Percentiles rank a stretch among this genome's conserved stretches.
These are phyloP conservation scores for Copidosoma floridanum DNA, from an alignment of 1,140 invertebrate genomes.

Conservation along the genomic window DNA sequence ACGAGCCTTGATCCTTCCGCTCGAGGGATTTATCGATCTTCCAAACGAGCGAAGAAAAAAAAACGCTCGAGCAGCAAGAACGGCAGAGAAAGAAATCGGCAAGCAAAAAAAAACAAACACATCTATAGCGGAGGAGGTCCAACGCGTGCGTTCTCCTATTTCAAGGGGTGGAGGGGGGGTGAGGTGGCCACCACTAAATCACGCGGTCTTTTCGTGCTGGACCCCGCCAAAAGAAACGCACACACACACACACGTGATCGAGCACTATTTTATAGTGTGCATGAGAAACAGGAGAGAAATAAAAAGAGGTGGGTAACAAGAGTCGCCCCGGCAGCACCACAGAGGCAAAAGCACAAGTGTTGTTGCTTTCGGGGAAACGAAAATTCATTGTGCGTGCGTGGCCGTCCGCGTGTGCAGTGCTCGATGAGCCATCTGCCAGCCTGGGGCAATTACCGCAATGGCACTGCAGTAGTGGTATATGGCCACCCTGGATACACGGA, in stretches of 20 bases:
- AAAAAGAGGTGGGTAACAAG: no score
- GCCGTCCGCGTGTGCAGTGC: neutral
- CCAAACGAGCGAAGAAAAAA: neutral
- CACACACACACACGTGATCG: constrained; percentile 3
- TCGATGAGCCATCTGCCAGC: neutral
- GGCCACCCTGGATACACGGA: no score
- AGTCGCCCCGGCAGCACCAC: no score
- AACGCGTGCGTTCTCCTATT: constrained; percentile 12
- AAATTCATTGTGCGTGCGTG: neutral
- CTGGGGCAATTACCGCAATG: neutral
- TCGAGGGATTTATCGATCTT: no score
- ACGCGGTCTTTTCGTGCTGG: constrained; percentile 10
- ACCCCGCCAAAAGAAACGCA: constrained; percentile 5
- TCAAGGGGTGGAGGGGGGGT: neutral
- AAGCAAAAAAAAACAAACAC: no score
- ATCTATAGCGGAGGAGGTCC: no score
- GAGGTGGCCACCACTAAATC: constrained; percentile 2
- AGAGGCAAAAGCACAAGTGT: no score
- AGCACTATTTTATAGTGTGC: no score
- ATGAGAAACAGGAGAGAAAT: no score
- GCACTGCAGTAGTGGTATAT: neutral
- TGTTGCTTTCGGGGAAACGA: constrained; percentile 20
- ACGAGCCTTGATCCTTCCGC: no score
- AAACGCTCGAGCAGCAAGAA: neutral
- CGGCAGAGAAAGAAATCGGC: no score